Evolutionary conservation across 2,113 vertebrate genomes (phyloP), one percentile per base, ranked within the genome.

Genomic region (Dunckerocampus dactyliophorus): DNA sequence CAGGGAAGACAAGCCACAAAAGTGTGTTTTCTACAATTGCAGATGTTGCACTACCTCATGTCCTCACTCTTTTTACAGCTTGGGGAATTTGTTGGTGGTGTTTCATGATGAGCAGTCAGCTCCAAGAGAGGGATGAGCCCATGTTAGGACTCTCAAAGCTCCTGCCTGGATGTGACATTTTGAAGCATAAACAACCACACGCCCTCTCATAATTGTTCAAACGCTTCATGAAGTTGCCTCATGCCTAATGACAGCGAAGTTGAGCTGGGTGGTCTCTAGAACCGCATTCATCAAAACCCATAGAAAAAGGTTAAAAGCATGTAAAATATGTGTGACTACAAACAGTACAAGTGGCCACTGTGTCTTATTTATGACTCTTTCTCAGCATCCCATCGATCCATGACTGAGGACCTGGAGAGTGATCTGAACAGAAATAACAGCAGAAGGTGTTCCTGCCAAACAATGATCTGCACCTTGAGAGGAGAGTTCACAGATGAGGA

Each of bases 11-110:
- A 34, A 86, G 64, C 82, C 59, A 59, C 71, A 63, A 80, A 84
- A 79, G 69, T 50, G 71, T 52, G 66, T 77, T 85, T 53, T 67
- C 82, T 78, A 88, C 82, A 84, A 84, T 69, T 65, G 71, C 89
- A 91, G 89, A 90, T 88, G 85, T 80, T 82, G 71, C 1, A 28
- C 65, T 72, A 70, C 48, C 62, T 50, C 10, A 70, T 60, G 72
- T 37, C 60, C 59, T 71, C 54, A 43, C 62, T 75, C 48, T 37
- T 37, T 54, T 54, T 54, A 63, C 42, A 39, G 56, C n/a, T 47
- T 55, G 63, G 61, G 47, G 65, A 72, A 52, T 64, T 75, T 65
- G 75, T 71, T 28, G 59, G 67, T 66, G 65, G 64, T 60, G 69
- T 69, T 73, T 82, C 47, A 11, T 72, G 70, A 77, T 50, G 51